Conservation (phyloP, 2,113 vertebrate species). For the Synchiropus splendidus region DNA sequence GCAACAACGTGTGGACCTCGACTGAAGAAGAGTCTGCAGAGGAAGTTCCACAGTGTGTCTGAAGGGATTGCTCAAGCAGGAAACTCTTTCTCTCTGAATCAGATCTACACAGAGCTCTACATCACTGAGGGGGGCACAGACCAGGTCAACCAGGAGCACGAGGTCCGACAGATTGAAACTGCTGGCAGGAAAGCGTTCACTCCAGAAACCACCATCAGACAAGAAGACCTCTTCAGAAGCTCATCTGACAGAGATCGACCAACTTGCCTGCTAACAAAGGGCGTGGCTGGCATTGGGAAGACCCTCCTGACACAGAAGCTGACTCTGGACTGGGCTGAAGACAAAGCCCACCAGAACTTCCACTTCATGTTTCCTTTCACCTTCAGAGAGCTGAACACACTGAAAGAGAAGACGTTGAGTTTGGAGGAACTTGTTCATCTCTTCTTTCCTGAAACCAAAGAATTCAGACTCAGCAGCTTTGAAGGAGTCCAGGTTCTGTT, state of each 20-base stretch:
- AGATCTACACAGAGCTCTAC: conserved; percentile 1
- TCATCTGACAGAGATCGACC: background rate
- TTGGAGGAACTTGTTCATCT: background rate
- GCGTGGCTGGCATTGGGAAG: conserved; percentile 2
- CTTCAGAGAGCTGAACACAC: conserved; percentile 1
- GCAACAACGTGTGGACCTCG: too few relatives aligned
- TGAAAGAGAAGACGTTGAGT: background rate
- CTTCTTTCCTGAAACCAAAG: background rate
- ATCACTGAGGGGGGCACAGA: background rate
- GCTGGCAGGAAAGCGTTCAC: too few relatives aligned
- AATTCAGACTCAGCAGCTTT: background rate
- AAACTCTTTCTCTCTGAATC: background rate
- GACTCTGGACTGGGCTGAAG: background rate
- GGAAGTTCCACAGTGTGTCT: too few relatives aligned
- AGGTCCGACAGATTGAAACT: conserved; percentile 1
- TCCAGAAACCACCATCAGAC: background rate
- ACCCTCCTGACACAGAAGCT: conserved; percentile 1
- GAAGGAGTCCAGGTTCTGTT: background rate
- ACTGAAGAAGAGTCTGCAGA: too few relatives aligned
- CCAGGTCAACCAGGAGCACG: background rate
- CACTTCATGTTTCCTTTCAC: conserved; percentile 2
- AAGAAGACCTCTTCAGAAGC: background rate
- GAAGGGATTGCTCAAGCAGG: too few relatives aligned
- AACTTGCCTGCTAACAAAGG: background rate
- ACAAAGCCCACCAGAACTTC: background rate